Conservation (phyloP, 2,888 invertebrate species). For the Drosophila diplacantha region DNA sequence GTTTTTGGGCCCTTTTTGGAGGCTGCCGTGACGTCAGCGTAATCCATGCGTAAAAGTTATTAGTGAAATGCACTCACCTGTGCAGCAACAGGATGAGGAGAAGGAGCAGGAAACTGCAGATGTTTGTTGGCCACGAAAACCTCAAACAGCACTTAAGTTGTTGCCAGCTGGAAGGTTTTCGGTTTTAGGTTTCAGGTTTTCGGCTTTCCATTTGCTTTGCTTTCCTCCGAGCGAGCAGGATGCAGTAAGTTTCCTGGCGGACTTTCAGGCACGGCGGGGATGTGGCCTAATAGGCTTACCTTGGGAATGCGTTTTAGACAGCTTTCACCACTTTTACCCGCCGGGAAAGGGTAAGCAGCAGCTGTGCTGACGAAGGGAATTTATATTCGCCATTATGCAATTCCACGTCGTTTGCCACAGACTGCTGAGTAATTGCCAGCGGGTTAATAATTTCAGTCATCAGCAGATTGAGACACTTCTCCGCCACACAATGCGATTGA, state of each 20-base stretch:
- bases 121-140: constrained; percentile 55
- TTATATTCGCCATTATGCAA: constrained; percentile 19
- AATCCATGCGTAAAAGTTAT: constrained; percentile 69
- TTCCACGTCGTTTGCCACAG: constrained; percentile 13
- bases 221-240: background rate
- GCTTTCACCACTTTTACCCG: constrained; percentile 11
- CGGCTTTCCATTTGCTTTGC: constrained; percentile 26
- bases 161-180: constrained; percentile 50
- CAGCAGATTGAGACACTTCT: constrained; percentile 2
- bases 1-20: constrained; percentile 56
- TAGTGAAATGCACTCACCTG: constrained; percentile 60
- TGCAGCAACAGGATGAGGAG: constrained; percentile 2
- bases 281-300: constrained; percentile 40
- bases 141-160: constrained; percentile 70
- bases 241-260: constrained; percentile 22
- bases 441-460: constrained; percentile 7
- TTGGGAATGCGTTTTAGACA: constrained; percentile 31
- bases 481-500: constrained; percentile 5
- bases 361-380: constrained; percentile 29
- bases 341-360: background rate
- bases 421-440: constrained; percentile 4
- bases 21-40: constrained; percentile 41
- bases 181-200: constrained; percentile 9
- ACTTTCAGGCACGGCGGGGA: constrained; percentile 13
- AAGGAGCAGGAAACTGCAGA: constrained; percentile 8